Percentiles rank a stretch among this genome's conserved stretches.
Conservation (phyloP, 2,113 vertebrate species). For the Accipiter cooperii region DNA sequence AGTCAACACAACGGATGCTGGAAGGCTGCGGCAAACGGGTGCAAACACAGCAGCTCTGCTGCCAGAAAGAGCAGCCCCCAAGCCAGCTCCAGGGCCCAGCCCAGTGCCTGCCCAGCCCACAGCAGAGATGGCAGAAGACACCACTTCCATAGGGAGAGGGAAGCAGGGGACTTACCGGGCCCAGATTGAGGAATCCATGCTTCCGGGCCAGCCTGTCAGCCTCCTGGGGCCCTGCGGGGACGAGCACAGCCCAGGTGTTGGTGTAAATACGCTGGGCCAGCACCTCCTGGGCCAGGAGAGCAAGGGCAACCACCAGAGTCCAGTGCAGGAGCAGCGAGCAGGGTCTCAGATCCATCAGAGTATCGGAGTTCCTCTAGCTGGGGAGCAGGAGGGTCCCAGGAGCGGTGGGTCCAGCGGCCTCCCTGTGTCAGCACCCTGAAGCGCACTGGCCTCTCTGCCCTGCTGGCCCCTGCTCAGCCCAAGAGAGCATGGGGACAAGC, state of each 20-base stretch:
- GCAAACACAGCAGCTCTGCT: neutral
- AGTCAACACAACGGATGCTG: neutral
- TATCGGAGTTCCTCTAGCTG: neutral
- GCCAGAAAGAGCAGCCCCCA: neutral
- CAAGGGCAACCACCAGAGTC: slow-evolving; percentile 76
- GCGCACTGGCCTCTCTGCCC: neutral
- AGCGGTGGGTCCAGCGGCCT: neutral
- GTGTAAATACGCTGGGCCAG: slow-evolving; percentile 80
- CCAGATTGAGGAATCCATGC: slow-evolving; percentile 90
- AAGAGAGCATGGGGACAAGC: neutral
- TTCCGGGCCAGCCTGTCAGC: slow-evolving; percentile 83
- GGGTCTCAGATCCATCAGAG: slow-evolving; percentile 76
- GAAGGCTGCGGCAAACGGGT: neutral
- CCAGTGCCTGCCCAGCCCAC: accelerated
- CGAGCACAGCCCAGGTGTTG: slow-evolving; percentile 90
- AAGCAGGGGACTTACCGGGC: slow-evolving; percentile 73
- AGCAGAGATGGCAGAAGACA: neutral
- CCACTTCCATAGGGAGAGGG: accelerated
- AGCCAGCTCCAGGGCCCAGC: neutral
- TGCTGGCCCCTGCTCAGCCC: neutral
- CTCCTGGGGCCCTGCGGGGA: slow-evolving; percentile 77
- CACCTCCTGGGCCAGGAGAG: slow-evolving; percentile 66
- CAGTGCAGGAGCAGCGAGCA: slow-evolving; percentile 68
- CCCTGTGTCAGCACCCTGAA: neutral
- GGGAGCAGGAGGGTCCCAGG: neutral